These are phyloP conservation scores for Cantharis lateralis DNA, from an alignment of 2,888 invertebrate genomes.

Conservation along the genomic window DNA sequence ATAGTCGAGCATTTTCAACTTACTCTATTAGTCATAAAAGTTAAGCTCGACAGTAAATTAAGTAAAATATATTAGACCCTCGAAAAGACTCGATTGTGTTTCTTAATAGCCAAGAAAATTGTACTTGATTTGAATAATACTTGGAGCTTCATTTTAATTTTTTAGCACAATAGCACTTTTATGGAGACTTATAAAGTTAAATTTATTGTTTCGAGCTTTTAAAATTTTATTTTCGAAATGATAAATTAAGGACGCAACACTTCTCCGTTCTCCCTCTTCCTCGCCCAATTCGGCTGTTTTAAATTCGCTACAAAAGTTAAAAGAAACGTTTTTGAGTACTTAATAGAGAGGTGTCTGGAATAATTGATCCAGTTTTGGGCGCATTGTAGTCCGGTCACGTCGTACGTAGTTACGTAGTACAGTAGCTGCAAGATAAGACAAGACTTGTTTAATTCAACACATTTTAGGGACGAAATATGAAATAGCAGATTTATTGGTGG, in stretches of 20 bases:
- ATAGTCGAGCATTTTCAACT: background rate
- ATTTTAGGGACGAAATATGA: background rate
- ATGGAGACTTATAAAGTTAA: background rate
- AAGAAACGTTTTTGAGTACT: background rate
- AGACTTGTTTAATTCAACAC: background rate
- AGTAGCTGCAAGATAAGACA: background rate
- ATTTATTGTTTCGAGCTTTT: background rate
- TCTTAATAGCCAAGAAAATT: background rate
- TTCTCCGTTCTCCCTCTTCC: background rate
- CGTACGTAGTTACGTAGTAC: background rate
- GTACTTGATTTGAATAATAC: background rate
- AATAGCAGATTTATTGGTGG: background rate
- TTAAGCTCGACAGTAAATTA: conserved; percentile 1
- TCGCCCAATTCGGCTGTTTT: background rate
- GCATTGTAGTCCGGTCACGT: background rate
- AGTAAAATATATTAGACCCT: background rate
- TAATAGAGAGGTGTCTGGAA: background rate
- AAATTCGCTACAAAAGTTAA: background rate
- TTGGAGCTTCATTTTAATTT: background rate
- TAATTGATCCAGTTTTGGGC: background rate
- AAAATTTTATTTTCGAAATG: background rate
- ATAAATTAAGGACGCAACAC: background rate
- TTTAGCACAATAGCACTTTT: background rate
- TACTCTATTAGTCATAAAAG: background rate
- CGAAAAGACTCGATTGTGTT: background rate